Conservation (phyloP, 2,888 invertebrate genomes). For the Yponomeuta cagnagella region DNA sequence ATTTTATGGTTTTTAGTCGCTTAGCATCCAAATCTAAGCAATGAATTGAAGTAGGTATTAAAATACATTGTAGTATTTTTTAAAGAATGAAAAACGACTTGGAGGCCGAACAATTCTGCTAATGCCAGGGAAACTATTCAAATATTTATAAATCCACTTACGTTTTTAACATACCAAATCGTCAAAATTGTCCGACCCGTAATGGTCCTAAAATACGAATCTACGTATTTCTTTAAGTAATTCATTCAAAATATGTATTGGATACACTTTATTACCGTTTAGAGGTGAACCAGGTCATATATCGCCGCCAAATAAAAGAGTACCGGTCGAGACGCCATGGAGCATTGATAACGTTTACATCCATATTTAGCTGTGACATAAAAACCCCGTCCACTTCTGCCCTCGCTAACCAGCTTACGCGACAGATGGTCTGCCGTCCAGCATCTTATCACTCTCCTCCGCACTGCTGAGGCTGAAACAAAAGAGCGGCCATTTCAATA, state of each 20-base stretch:
- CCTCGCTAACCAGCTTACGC: conserved; percentile 53
- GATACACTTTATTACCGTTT: background rate
- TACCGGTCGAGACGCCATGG: background rate
- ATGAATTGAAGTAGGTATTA: too few relatives aligned
- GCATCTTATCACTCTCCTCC: conserved; percentile 85
- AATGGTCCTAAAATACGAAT: background rate
- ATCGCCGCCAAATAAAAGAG: conserved; percentile 1
- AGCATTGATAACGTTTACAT: background rate
- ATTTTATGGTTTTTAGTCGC: too few relatives aligned
- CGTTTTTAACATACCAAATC: background rate
- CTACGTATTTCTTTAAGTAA: background rate
- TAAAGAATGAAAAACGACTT: background rate
- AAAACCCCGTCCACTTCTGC: background rate
- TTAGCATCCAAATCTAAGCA: too few relatives aligned
- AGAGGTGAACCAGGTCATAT: background rate
- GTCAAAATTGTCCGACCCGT: background rate
- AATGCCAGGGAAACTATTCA: background rate
- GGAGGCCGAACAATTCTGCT: background rate
- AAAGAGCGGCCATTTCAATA: conserved; percentile 20
- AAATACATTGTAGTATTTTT: conserved; percentile 28
- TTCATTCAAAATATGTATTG: background rate
- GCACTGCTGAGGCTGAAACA: conserved; percentile 77
- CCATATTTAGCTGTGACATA: background rate
- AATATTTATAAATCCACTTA: background rate
- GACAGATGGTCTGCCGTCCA: conserved; percentile 83